A percentile compares a stretch with the other conserved stretches of the same genome.
Evolutionary conservation across 2,113 vertebrate genomes (phyloP).

Genomic region (Grammomys surdaster): DNA sequence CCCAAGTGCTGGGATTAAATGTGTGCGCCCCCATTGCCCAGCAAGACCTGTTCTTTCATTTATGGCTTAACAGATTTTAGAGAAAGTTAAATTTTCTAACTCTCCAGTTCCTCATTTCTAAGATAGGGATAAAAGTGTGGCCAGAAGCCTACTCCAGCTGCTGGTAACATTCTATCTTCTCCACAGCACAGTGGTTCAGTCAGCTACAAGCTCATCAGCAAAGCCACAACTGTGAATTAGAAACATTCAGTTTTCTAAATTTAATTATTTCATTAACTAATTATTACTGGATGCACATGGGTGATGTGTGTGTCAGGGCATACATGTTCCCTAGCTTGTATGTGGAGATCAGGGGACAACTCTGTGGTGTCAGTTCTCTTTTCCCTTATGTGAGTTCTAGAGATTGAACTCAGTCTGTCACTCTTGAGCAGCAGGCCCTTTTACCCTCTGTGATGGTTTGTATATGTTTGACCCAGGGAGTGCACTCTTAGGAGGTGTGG

Average conservation of each 20-base stretch:
- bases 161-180: not conserved
- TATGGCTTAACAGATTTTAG: not conserved
- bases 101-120: not conserved
- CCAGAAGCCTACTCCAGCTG: not conserved
- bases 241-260: not conserved
- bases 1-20: no score
- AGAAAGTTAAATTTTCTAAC: not conserved
- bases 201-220: not conserved
- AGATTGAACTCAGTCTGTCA: not conserved
- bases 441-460: not conserved
- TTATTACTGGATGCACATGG: not conserved
- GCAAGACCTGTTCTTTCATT: not conserved
- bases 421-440: not conserved
- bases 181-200: not conserved
- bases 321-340: not conserved
- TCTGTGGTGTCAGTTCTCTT: not conserved
- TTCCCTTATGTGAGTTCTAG: no score
- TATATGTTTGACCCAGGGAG: no score
- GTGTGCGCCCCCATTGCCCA: no score
- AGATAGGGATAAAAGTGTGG: not conserved
- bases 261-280: not conserved
- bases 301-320: not conserved
- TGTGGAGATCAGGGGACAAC: not conserved
- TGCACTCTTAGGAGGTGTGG: no score
- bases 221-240: not conserved